Percentiles rank a stretch among this genome's conserved stretches.
Evolutionary conservation across 2,113 vertebrate species (phyloP).

Genomic region (Crypturellus undulatus): DNA sequence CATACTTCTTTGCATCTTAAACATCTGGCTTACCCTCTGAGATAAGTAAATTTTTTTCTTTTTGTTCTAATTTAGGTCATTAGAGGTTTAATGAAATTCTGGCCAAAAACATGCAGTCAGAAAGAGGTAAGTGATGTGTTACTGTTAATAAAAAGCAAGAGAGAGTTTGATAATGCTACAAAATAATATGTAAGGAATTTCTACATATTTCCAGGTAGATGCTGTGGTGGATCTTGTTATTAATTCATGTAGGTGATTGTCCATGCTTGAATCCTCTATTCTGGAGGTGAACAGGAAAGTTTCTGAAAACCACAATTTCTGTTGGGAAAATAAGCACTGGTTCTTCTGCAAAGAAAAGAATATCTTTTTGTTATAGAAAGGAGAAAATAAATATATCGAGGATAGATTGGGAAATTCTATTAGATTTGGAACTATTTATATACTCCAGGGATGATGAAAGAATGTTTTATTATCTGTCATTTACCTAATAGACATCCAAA

Average conservation of each 20-base stretch:
- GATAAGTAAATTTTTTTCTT: neutral
- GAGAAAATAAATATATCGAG: neutral
- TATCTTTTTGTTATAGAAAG: neutral
- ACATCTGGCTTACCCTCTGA: neutral
- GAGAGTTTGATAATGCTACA: neutral
- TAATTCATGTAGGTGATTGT: neutral
- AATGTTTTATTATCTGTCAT: neutral
- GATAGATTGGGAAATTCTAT: neutral
- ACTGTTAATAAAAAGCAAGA: neutral
- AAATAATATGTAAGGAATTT: neutral
- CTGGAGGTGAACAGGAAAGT: neutral
- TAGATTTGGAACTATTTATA: neutral
- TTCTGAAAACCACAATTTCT: neutral
- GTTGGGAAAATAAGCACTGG: neutral
- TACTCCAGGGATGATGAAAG: neutral
- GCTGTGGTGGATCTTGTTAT: neutral
- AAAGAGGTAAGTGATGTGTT: constrained; percentile 87
- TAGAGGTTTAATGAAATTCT: constrained; percentile 99
- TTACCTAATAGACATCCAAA: neutral
- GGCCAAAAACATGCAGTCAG: constrained; percentile 99
- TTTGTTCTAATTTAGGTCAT: constrained; percentile 87
- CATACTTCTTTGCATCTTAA: neutral
- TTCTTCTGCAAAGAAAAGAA: neutral
- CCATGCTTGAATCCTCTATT: neutral
- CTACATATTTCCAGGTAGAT: neutral